Percentiles rank a stretch among this genome's conserved stretches.
Conservation (phyloP, 2,797 vertebrate species). For the Neolamprologus multifasciatus region DNA sequence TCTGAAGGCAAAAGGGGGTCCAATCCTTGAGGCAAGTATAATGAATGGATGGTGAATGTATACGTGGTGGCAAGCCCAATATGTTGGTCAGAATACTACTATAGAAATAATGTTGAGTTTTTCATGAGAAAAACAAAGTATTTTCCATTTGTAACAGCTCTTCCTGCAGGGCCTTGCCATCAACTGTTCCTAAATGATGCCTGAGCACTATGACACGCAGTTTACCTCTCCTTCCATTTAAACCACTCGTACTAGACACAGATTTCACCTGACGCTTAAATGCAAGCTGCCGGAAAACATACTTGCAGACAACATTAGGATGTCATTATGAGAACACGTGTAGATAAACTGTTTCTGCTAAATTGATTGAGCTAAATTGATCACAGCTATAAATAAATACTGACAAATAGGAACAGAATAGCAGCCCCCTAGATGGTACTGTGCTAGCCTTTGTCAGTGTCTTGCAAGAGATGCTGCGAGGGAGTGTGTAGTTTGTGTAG, state of each 20-base stretch:
- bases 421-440: not conserved
- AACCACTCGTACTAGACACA: not conserved
- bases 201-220: not conserved
- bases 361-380: not conserved
- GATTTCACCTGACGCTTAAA: not conserved
- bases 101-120: not conserved
- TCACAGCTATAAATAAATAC: not conserved
- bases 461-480: conserved; percentile 37
- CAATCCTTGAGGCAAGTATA: not conserved
- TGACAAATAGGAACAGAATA: not conserved
- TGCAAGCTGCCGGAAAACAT: not conserved
- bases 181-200: not conserved
- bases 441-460: conserved; percentile 15
- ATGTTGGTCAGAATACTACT: not conserved
- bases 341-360: not conserved
- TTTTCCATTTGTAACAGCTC: not conserved
- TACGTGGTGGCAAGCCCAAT: not conserved
- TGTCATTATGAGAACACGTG: conserved; percentile 13
- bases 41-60: not conserved
- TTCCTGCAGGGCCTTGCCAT: not conserved
- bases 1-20: not conserved
- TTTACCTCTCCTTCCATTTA: not conserved
- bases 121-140: not conserved
- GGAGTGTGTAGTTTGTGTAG: not conserved
- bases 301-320: not conserved